Base-by-base conservation (phyloP, 2,113 vertebrate species). In the Loxodonta africana region DNA sequence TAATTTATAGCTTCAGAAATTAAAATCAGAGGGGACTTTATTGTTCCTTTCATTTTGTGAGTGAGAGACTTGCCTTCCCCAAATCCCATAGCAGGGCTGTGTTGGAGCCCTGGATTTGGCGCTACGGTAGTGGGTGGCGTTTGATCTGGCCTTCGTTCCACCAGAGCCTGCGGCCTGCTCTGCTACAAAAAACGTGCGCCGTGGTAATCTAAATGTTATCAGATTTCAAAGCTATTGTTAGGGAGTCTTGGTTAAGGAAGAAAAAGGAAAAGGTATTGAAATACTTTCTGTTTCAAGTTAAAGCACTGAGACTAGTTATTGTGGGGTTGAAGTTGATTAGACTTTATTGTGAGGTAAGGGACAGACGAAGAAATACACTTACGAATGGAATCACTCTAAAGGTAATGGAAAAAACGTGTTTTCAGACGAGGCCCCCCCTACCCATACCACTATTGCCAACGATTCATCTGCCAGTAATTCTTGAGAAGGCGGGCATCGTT, bases 391-490 rank as follows among this genome's bases (percentile, higher is more conserved):
- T 82, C 60, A 4, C 23, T 81, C 71, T n/a, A 44, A 88, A 53
- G 73, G 48, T 78, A n/a, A 8, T 51, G 37, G 93, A 57, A 11
- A 48, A 82, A 25, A 78, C 12, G 2, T 10, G 3, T 46, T 81
- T 51, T 77, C 74, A 37, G 69, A 48, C n/a, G 41, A 57, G 33
- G 7, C 76, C 63, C 60, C 15, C 30, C 46, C 33, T 62, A 0
- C 73, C n/a, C 25, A 3, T 28, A 30, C 41, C 28, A 0, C n/a
- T 30, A 30, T 57, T 65, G 71, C 12, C 6, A 0, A 0, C 7
- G 65, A 30, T 2, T 20, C 28, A 14, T 8, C 20, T 8, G 0
- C 0, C 7, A 25, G 28, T 23, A 0, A 17, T 46, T 21, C 26
- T 69, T 30, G 51, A 20, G 74, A n/a, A 1, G 0, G 0, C 4